Evolutionary conservation across 2,113 vertebrate genomes (phyloP).

Genomic region (Chaetodon trifascialis): DNA sequence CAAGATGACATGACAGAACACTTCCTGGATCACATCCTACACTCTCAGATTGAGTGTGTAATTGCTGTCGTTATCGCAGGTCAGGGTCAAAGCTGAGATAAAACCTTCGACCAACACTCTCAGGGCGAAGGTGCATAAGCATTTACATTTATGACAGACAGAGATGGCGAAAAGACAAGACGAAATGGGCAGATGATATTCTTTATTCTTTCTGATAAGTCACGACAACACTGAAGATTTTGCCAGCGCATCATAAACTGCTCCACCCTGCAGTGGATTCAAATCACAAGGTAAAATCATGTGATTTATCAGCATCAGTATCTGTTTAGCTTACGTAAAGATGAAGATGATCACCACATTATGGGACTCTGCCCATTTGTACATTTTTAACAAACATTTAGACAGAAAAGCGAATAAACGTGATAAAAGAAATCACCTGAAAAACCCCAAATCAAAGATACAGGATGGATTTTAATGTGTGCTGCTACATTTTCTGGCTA

Average conservation of each 20-base stretch:
- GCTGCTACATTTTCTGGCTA: too few species aligned
- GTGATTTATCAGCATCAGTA: background rate
- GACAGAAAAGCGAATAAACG: too few species aligned
- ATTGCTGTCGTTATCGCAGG: constrained; percentile 47
- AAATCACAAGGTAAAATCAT: background rate
- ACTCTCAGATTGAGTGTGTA: constrained; percentile 11
- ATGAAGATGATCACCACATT: too few species aligned
- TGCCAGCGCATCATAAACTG: background rate
- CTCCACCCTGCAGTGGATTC: background rate
- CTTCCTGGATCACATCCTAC: constrained; percentile 31
- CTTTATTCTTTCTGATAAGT: constrained; percentile 53
- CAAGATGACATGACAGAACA: background rate
- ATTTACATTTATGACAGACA: constrained; percentile 53
- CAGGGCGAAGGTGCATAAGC: constrained; percentile 48
- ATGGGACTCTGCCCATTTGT: too few species aligned
- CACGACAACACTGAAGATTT: background rate
- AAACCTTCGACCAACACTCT: constrained; percentile 10
- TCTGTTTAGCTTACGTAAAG: background rate
- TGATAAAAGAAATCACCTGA: too few species aligned
- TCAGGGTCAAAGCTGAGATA: constrained; percentile 66
- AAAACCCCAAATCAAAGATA: too few species aligned
- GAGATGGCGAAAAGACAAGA: constrained; percentile 60
- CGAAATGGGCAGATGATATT: constrained; percentile 41
- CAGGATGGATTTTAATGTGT: too few species aligned
- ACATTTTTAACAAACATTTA: too few species aligned